Conservation (phyloP, 1,140 invertebrate genomes). For the Epicauta chinensis region DNA sequence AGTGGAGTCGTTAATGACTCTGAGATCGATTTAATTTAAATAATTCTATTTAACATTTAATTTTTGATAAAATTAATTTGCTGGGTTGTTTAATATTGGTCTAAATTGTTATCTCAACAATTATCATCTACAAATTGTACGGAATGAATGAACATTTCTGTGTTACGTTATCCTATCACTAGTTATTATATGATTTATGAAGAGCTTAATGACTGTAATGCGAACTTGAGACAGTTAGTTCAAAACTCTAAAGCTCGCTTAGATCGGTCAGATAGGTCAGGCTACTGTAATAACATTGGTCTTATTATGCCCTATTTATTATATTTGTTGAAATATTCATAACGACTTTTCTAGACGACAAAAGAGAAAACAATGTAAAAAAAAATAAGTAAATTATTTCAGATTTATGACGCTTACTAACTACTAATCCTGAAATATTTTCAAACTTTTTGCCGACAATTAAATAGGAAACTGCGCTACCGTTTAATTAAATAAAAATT, state of each 20-base stretch:
- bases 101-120: constrained; percentile 14
- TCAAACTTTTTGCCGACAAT: not conserved
- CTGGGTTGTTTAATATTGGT: constrained; percentile 2
- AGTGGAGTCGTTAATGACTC: too few species aligned
- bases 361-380: too few species aligned
- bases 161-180: constrained; percentile 16
- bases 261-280: constrained; percentile 17
- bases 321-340: too few species aligned
- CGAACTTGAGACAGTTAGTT: constrained; percentile 11
- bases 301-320: constrained; percentile 13
- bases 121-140: constrained; percentile 11
- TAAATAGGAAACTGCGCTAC: not conserved
- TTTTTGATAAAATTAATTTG: constrained; percentile 2
- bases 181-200: constrained; percentile 17
- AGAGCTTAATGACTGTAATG: constrained; percentile 17
- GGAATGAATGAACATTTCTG: constrained; percentile 15
- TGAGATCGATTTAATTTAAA: too few species aligned
- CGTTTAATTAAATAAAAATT: too few species aligned
- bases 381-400: too few species aligned
- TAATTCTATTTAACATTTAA: too few species aligned
- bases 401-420: not conserved
- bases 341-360: too few species aligned
- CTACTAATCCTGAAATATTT: not conserved
- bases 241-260: constrained; percentile 15
- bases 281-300: constrained; percentile 4